phyloP scores from a whole-genome alignment of 1,140 invertebrate genomes.

The Megathymus violae region DNA sequence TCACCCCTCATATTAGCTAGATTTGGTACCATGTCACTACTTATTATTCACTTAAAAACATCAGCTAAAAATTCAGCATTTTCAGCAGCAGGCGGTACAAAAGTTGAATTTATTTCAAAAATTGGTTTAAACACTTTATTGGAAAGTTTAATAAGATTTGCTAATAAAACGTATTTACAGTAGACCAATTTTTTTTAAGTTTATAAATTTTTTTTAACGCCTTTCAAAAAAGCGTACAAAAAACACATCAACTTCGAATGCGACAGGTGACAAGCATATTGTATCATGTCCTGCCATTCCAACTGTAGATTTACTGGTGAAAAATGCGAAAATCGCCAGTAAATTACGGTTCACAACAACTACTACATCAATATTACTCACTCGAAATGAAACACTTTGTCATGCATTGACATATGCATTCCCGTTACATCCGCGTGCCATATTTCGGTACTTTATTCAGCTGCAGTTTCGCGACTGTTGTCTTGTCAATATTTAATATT shows the following conservation, averaged over 20 bases:
- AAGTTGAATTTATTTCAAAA: too few relatives aligned
- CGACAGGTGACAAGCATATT: neutral
- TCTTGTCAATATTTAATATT: too few relatives aligned
- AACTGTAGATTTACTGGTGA: slow-evolving; percentile 8
- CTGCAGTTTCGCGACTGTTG: slow-evolving; percentile 1
- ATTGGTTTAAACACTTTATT: too few relatives aligned
- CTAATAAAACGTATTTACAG: too few relatives aligned
- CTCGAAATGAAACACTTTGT: slow-evolving; percentile 29
- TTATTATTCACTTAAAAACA: too few relatives aligned
- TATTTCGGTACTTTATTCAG: slow-evolving; percentile 16
- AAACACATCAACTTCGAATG: neutral
- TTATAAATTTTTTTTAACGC: too few relatives aligned
- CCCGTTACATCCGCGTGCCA: slow-evolving; percentile 10
- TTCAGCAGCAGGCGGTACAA: too few relatives aligned
- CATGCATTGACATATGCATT: slow-evolving; percentile 27
- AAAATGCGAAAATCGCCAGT: slow-evolving; percentile 17
- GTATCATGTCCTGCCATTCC: neutral
- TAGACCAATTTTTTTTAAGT: too few relatives aligned
- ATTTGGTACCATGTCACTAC: too few relatives aligned
- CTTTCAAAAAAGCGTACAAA: neutral
- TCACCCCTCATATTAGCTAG: too few relatives aligned
- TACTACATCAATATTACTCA: slow-evolving; percentile 24
- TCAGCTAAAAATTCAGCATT: too few relatives aligned
- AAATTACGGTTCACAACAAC: slow-evolving; percentile 9
- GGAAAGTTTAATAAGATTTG: too few relatives aligned